Conservation (phyloP, 1,140 invertebrate species). For the Brachystomella parvula region DNA sequence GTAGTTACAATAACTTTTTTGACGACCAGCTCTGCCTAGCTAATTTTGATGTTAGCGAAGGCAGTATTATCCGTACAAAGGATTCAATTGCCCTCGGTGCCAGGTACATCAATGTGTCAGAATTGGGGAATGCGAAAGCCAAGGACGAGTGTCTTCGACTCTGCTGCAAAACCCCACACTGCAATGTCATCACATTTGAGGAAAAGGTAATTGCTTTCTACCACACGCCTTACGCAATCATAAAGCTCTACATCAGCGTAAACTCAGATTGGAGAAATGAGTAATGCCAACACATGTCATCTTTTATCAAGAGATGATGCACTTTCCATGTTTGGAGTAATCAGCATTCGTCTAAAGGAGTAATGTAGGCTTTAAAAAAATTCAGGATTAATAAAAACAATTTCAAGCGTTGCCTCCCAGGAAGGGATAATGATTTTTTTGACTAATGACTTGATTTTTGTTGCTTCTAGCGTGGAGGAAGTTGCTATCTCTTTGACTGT, state of each 20-base stretch:
- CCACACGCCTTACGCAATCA: neutral
- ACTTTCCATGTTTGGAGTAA: too few relatives aligned
- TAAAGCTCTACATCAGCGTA: too few relatives aligned
- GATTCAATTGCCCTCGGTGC: slow-evolving; percentile 79
- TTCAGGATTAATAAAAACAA: neutral
- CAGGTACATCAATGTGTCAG: slow-evolving; percentile 75
- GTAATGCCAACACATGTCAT: neutral
- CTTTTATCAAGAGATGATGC: slow-evolving; percentile 3
- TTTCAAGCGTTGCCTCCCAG: neutral
- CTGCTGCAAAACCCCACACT: slow-evolving; percentile 75
- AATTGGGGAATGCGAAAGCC: slow-evolving; percentile 53
- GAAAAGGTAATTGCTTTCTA: slow-evolving; percentile 63
- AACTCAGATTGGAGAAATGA: too few relatives aligned
- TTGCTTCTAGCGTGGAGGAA: slow-evolving; percentile 60
- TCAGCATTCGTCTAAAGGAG: too few relatives aligned
- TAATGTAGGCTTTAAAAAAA: too few relatives aligned
- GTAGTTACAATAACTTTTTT: slow-evolving; percentile 17
- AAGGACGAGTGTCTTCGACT: slow-evolving; percentile 71
- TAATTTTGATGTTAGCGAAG: slow-evolving; percentile 73
- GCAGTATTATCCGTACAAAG: slow-evolving; percentile 82
- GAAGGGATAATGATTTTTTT: neutral
- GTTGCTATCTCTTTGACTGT: slow-evolving; percentile 87
- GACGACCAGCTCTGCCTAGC: slow-evolving; percentile 45
- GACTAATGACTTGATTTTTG: neutral
- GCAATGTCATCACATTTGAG: slow-evolving; percentile 87